phyloP scores from a whole-genome alignment of 2,797 vertebrate species.

The Pangasius mekongensis region DNA sequence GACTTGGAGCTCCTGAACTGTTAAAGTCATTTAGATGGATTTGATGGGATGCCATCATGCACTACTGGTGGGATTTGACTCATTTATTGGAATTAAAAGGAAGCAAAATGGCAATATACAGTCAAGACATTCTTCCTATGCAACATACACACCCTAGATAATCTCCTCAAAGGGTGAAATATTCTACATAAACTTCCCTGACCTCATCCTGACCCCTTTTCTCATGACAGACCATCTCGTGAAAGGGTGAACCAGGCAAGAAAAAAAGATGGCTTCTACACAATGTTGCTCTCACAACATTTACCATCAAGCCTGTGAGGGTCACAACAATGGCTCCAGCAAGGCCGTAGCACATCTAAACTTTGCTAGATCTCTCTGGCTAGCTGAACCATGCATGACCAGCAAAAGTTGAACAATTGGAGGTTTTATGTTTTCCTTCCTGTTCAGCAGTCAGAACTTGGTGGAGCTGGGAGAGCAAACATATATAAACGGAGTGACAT shows the following conservation, averaged over 20 bases:
- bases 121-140: neutral
- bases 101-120: neutral
- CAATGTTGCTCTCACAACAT: slow-evolving; percentile 67
- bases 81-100: neutral
- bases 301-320: slow-evolving; percentile 61
- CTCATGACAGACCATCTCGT: slow-evolving; percentile 30
- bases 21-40: neutral
- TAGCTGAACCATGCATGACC: slow-evolving; percentile 63
- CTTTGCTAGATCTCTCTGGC: slow-evolving; percentile 77
- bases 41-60: neutral
- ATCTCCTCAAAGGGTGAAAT: neutral
- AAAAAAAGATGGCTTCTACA: slow-evolving; percentile 49
- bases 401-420: slow-evolving; percentile 72
- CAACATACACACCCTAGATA: neutral
- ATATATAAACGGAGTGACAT: slow-evolving; percentile 25
- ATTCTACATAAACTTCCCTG: neutral
- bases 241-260: slow-evolving; percentile 11
- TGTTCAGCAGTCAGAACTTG: slow-evolving; percentile 67
- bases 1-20: neutral
- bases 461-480: slow-evolving; percentile 37
- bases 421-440: slow-evolving; percentile 64
- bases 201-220: slow-evolving; percentile 28
- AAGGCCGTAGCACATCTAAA: slow-evolving; percentile 61
- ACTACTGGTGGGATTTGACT: neutral
- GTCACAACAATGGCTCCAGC: slow-evolving; percentile 71